Evolutionary conservation across 2,113 vertebrate genomes (phyloP).

Genomic region (Ciconia maguari): DNA sequence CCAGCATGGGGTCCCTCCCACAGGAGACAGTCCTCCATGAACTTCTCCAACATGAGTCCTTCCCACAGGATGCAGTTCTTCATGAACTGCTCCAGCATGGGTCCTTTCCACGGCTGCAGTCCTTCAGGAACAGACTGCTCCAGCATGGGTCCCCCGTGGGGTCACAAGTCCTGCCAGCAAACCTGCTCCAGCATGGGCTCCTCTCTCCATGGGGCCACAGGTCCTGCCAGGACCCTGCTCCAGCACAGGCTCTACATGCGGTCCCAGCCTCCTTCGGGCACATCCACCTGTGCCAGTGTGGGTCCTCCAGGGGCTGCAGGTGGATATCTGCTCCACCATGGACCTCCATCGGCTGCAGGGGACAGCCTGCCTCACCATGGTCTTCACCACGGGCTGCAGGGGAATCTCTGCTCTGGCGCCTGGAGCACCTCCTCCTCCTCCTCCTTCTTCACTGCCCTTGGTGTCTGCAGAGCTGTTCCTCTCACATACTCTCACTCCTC

Average conservation of each 20-base stretch:
- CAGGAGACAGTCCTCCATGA: accelerated
- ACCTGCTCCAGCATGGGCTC: background rate
- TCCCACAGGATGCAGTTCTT: background rate
- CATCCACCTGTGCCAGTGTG: accelerated
- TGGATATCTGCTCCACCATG: background rate
- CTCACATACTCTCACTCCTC: background rate
- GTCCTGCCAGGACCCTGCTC: background rate
- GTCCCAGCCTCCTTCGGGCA: background rate
- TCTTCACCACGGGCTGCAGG: background rate
- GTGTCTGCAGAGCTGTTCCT: background rate
- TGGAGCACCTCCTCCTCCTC: background rate
- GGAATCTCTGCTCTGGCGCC: background rate
- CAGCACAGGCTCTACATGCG: accelerated
- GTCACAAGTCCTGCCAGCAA: background rate
- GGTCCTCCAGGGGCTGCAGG: background rate
- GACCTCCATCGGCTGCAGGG: background rate
- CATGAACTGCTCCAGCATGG: accelerated
- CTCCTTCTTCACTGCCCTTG: background rate
- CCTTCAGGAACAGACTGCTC: background rate
- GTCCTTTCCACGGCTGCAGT: accelerated
- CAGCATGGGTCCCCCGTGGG: accelerated
- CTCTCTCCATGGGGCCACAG: accelerated
- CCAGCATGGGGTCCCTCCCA: background rate
- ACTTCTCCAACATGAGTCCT: background rate
- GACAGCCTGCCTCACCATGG: background rate